Evolutionary conservation across 2,888 invertebrate species (phyloP).

Genomic region (Cosmia trapezina): DNA sequence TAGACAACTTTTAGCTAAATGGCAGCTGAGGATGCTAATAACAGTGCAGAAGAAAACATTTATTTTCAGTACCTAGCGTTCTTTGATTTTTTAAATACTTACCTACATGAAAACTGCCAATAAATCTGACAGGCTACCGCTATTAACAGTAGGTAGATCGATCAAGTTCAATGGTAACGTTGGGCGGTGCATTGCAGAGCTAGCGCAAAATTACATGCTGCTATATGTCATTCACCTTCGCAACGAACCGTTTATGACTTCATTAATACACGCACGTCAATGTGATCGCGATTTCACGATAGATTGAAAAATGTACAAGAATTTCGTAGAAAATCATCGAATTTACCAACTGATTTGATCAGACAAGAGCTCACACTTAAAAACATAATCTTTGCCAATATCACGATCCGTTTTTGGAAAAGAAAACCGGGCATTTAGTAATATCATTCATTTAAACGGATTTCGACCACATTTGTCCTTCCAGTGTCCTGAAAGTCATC

Average conservation of each 20-base stretch:
- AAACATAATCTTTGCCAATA: background rate
- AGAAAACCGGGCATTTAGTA: no score
- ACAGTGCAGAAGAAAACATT: background rate
- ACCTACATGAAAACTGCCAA: background rate
- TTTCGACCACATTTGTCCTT: background rate
- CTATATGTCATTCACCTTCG: conserved; percentile 66
- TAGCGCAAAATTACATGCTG: conserved; percentile 59
- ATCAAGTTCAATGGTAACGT: conserved; percentile 59
- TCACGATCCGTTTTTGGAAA: background rate
- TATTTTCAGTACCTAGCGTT: background rate
- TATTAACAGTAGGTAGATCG: background rate
- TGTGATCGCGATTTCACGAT: conserved; percentile 41
- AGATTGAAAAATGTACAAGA: background rate
- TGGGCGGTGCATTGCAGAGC: conserved; percentile 30
- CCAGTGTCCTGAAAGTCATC: background rate
- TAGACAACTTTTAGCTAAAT: background rate
- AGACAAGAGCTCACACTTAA: background rate
- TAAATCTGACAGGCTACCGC: no score
- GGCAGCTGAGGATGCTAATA: background rate
- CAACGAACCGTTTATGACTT: conserved; percentile 35
- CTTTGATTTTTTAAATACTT: background rate
- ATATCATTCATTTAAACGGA: no score
- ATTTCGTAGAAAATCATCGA: conserved; percentile 16
- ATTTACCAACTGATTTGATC: background rate
- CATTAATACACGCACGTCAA: conserved; percentile 35